These are phyloP conservation scores for Peromyscus californicus DNA, from an alignment of 2,113 vertebrate genomes.

Conservation along the genomic window DNA sequence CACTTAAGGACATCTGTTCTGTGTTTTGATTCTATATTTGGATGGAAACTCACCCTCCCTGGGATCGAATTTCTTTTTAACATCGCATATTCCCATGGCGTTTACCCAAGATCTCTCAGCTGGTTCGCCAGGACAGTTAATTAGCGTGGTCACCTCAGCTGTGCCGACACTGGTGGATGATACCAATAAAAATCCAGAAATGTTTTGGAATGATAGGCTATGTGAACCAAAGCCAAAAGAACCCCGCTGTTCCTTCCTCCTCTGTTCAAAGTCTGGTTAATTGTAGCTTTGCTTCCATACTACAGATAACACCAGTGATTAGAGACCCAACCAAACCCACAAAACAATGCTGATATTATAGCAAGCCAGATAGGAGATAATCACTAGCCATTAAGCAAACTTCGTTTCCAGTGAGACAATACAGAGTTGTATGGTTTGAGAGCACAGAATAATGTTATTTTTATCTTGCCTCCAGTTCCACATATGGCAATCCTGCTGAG, in stretches of 20 bases:
- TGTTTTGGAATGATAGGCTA: slow-evolving; percentile 74
- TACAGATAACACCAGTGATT: slow-evolving; percentile 76
- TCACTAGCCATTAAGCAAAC: slow-evolving; percentile 63
- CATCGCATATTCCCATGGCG: slow-evolving; percentile 66
- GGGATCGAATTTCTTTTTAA: slow-evolving; percentile 68
- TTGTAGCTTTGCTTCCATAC: slow-evolving; percentile 72
- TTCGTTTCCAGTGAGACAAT: slow-evolving; percentile 71
- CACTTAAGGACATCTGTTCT: slow-evolving; percentile 6
- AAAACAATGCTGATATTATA: slow-evolving; percentile 18
- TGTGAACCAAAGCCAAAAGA: slow-evolving; percentile 66
- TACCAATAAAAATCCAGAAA: slow-evolving; percentile 66
- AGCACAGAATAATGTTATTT: slow-evolving; percentile 71
- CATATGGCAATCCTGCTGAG: slow-evolving; percentile 78
- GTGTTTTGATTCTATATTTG: slow-evolving; percentile 66
- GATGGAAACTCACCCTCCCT: neutral
- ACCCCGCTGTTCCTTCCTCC: slow-evolving; percentile 55
- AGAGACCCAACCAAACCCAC: neutral
- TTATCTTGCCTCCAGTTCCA: slow-evolving; percentile 71
- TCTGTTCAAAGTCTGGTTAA: slow-evolving; percentile 78
- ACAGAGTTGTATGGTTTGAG: slow-evolving; percentile 69
- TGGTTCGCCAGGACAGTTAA: slow-evolving; percentile 71
- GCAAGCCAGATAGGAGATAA: slow-evolving; percentile 74
- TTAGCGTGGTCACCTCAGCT: slow-evolving; percentile 77
- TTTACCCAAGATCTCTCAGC: slow-evolving; percentile 74
- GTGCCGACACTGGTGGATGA: slow-evolving; percentile 69